Percentiles rank a stretch among this genome's conserved stretches.
Conservation (phyloP, 2,113 vertebrate genomes). For the Malurus melanocephalus region DNA sequence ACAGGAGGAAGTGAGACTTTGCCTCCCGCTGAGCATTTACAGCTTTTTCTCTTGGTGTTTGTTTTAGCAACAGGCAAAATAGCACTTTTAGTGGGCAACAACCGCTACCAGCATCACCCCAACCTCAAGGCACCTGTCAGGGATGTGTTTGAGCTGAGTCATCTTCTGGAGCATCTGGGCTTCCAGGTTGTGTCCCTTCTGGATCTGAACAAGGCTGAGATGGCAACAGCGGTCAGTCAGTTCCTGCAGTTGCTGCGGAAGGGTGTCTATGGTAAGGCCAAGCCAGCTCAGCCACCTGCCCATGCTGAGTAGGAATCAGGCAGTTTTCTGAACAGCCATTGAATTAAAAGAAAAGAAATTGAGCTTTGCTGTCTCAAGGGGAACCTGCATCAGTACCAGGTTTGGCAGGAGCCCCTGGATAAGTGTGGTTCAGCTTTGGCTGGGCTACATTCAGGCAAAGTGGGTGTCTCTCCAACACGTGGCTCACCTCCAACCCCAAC, state of each 20-base stretch:
- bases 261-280: conserved; percentile 82
- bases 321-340: not conserved
- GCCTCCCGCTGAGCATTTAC: not conserved
- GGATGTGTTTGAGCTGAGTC: conserved; percentile 83
- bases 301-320: not conserved
- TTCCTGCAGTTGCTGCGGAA: conserved; percentile 81
- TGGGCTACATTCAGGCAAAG: not conserved
- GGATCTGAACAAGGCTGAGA: conserved; percentile 82
- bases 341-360: not conserved
- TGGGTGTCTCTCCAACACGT: not conserved
- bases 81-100: conserved; percentile 85
- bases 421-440: not conserved
- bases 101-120: conserved; percentile 79
- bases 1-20: not conserved
- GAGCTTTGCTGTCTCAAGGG: not conserved
- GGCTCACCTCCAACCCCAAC: not conserved
- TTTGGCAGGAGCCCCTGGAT: not conserved
- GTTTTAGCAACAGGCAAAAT: conserved; percentile 83
- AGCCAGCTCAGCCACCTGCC: not conserved
- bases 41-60: not conserved
- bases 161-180: conserved; percentile 76
- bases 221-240: conserved; percentile 72
- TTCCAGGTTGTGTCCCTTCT: conserved; percentile 87
- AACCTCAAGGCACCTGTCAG: conserved; percentile 79
- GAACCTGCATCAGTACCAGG: not conserved